Conservation (phyloP, 2,888 invertebrate genomes). For the Catotricha subobsoleta region DNA sequence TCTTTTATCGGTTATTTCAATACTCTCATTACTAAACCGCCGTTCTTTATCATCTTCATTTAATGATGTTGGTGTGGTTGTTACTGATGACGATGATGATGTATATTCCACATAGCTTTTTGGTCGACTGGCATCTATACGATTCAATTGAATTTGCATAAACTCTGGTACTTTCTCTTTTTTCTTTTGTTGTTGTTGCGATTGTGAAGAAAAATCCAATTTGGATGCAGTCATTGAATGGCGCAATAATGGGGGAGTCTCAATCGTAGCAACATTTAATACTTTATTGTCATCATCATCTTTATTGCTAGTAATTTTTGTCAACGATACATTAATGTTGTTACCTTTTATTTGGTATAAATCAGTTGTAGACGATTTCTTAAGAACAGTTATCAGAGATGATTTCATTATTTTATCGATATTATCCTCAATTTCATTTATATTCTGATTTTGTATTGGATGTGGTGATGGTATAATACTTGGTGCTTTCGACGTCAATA, state of each 20-base stretch:
- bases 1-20: slow-evolving; percentile 24
- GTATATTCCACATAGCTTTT: slow-evolving; percentile 45
- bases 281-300: slow-evolving; percentile 2
- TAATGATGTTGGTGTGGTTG: slow-evolving; percentile 6
- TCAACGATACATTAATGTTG: slow-evolving; percentile 5
- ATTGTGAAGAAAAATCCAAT: background rate
- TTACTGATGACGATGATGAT: slow-evolving; percentile 36
- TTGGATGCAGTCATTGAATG: slow-evolving; percentile 10
- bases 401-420: slow-evolving; percentile 25
- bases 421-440: slow-evolving; percentile 24
- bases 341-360: slow-evolving; percentile 10
- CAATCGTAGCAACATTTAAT: slow-evolving; percentile 5
- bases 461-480: background rate
- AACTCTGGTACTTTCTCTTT: slow-evolving; percentile 41
- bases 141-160: slow-evolving; percentile 49
- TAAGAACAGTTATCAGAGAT: slow-evolving; percentile 23
- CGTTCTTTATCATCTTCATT: slow-evolving; percentile 16
- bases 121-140: slow-evolving; percentile 40
- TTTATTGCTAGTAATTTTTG: background rate
- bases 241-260: slow-evolving; percentile 1
- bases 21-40: slow-evolving; percentile 30
- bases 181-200: slow-evolving; percentile 22
- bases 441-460: slow-evolving; percentile 13
- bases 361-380: slow-evolving; percentile 18
- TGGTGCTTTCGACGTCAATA: too few species aligned